Evolutionary conservation across 2,888 invertebrate genomes (phyloP), one percentile per base, ranked within the genome.

Genomic region (Drosophila picticornis): DNA sequence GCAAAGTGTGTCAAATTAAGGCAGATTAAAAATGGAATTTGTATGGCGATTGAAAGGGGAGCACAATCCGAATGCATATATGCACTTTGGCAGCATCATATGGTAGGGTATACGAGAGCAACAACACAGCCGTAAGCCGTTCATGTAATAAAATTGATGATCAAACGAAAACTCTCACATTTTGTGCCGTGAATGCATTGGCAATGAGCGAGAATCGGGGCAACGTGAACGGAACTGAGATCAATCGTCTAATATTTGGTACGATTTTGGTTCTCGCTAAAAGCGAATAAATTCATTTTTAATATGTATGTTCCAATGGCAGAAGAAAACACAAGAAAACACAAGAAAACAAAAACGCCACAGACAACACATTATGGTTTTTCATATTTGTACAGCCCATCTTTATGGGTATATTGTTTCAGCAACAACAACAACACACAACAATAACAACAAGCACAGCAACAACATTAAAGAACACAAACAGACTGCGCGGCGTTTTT

Each of bases 141-240:
- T 60, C 77, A 76, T 85, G 80, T 75, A 90, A 92, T 91, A 87
- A 92, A 92, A 85, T 89, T 83, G 84, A 88, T 92, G 92, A 91
- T 92, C 91, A 92, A 92, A 92, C 85, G 90, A 84, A 92, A 92
- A 91, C 82, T 91, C 85, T 88, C 92, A 90, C 90, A 83, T 88
- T 64, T 65, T 80, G 72, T 72, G 61, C 57, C 59, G 55, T 51
- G 62, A 68, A 71, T 77, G 71, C 63, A 70, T 50, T 56, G 56
- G 31, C 51, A 58, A 11, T 60, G 52, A 50, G 40, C 31, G 27
- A 29, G 65, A 10, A 48, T 19, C 29, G 31, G 27, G 32, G 55
- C 50, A 66, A 63, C 62, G 70, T 57, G 58, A 85, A 82, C 88
- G 90, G 85, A 85, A 84, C 85, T 78, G 62, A 80, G 87, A 90